Evolutionary conservation across 1,140 invertebrate genomes (phyloP).

Genomic region (Bombus pyrosoma): DNA sequence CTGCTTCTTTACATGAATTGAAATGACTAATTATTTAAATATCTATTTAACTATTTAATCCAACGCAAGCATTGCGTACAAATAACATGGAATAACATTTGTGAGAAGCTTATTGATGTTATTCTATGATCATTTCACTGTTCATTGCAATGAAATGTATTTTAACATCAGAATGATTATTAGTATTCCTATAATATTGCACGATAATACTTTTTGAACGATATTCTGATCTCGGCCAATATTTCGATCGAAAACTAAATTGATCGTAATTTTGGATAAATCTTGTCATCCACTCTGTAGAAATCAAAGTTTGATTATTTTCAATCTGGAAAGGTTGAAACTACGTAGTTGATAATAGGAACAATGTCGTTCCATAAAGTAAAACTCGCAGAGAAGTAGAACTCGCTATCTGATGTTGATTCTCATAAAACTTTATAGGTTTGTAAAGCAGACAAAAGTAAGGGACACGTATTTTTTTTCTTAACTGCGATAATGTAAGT

Average conservation of each 20-base stretch:
- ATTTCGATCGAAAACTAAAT: not conserved
- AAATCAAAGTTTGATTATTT: not conserved
- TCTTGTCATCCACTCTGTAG: not conserved
- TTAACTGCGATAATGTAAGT: not conserved
- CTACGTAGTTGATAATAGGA: not conserved
- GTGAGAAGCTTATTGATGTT: too few species aligned
- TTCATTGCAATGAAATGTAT: too few species aligned
- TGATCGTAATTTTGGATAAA: not conserved
- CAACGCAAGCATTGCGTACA: too few species aligned
- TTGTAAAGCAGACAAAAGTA: conserved; percentile 5
- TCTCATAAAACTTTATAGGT: not conserved
- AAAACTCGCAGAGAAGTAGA: not conserved
- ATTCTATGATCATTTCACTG: too few species aligned
- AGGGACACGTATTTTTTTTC: conserved; percentile 4
- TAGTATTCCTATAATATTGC: too few species aligned
- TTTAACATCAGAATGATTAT: too few species aligned
- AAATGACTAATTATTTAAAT: too few species aligned
- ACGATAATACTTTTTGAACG: too few species aligned
- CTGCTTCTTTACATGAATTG: too few species aligned
- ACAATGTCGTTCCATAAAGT: not conserved
- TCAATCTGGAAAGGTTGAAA: not conserved
- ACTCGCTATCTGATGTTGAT: not conserved
- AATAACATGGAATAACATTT: too few species aligned
- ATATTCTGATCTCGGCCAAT: too few species aligned
- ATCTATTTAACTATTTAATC: too few species aligned